These are phyloP conservation scores for zebrafish (Danio rerio) DNA, from an alignment of 2,113 vertebrate genomes.

Conservation along the genomic window GRCz12tu NC_133186.1:47589001-47589500, in stretches of 20 bases:
- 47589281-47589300: slow-evolving; percentile 81
- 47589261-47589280: slow-evolving; percentile 80
- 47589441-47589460: not conserved
- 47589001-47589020: too few relatives aligned
- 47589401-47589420: slow-evolving; percentile 66
- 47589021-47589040: too few relatives aligned
- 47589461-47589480: not conserved
- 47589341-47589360: slow-evolving; percentile 90
- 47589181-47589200: not conserved
- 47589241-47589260: slow-evolving; percentile 95
- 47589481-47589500: slow-evolving; percentile 15
- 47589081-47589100: too few relatives aligned
- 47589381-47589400: slow-evolving; percentile 99
- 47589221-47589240: slow-evolving; percentile 98
- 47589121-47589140: too few relatives aligned
- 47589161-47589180: too few relatives aligned
- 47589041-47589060: too few relatives aligned
- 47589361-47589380: slow-evolving; percentile 94
- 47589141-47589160: too few relatives aligned
- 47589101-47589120: too few relatives aligned
- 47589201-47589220: slow-evolving; percentile 87
- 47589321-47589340: slow-evolving; percentile 73
- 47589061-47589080: too few relatives aligned
- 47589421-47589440: slow-evolving; percentile 14
- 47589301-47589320: slow-evolving; percentile 72